Conservation (phyloP, 1,140 invertebrate species). For the Zophobas atratus region DNA sequence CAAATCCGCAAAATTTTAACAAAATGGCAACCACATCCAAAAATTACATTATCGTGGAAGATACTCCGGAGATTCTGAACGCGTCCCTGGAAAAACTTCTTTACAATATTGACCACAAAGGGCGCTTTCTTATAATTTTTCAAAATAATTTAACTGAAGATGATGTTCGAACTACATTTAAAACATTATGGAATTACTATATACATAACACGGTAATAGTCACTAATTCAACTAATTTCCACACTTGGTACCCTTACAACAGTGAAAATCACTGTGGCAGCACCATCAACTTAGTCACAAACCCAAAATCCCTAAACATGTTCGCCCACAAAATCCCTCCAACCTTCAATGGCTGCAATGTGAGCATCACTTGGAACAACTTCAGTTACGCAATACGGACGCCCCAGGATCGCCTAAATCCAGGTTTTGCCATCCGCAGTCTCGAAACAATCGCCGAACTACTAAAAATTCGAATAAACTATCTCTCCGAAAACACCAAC, state of each 20-base stretch:
- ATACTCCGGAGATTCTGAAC: too few relatives aligned
- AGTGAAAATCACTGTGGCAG: background rate
- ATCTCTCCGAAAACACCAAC: background rate
- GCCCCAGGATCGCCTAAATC: background rate
- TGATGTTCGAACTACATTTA: background rate
- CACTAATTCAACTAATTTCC: background rate
- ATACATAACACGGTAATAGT: background rate
- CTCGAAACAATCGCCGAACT: background rate
- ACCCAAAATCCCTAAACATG: background rate
- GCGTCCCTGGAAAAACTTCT: too few relatives aligned
- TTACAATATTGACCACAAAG: too few relatives aligned
- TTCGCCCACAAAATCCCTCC: constrained; percentile 8
- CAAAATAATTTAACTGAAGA: constrained; percentile 8
- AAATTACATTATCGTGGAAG: too few relatives aligned
- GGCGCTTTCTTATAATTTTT: background rate
- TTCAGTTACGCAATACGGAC: background rate
- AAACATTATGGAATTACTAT: background rate
- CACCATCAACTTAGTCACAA: constrained; percentile 4
- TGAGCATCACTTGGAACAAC: background rate
- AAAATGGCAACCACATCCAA: too few relatives aligned
- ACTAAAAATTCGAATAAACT: background rate
- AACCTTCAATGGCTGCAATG: background rate
- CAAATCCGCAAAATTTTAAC: too few relatives aligned
- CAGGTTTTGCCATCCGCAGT: background rate
- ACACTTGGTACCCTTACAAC: constrained; percentile 16